Evolutionary conservation across 1,140 invertebrate species (phyloP).

Genomic region (Proctacanthus coquilletti): DNA sequence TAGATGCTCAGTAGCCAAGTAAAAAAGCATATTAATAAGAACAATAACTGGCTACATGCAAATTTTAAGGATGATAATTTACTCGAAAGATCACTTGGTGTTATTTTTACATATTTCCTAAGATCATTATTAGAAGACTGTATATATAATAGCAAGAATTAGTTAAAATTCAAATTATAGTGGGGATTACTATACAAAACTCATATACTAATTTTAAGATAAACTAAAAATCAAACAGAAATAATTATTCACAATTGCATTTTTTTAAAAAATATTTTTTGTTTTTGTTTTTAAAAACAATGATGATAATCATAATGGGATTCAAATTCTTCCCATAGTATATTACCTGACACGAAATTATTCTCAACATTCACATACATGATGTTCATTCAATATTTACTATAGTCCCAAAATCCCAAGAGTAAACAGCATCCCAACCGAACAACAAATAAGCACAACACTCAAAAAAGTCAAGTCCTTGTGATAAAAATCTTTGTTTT

Average conservation of each 20-base stretch:
- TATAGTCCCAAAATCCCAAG: background rate
- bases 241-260: too few species aligned
- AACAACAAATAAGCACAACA: background rate
- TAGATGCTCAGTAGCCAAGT: too few species aligned
- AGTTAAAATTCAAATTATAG: background rate
- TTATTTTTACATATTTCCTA: too few species aligned
- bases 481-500: too few species aligned
- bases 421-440: background rate
- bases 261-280: background rate
- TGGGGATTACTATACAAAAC: background rate
- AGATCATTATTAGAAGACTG: too few species aligned
- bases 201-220: background rate
- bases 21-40: too few species aligned
- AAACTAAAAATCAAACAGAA: too few species aligned
- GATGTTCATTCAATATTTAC: background rate
- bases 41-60: too few species aligned
- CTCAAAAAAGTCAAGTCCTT: too few species aligned
- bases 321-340: background rate
- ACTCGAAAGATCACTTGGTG: too few species aligned
- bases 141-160: background rate
- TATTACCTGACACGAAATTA: background rate
- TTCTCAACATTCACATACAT: background rate
- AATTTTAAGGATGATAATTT: too few species aligned
- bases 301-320: background rate
- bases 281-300: background rate